phyloP scores from a whole-genome alignment of 2,888 invertebrate genomes.

The Drosophila sordidapex region DNA sequence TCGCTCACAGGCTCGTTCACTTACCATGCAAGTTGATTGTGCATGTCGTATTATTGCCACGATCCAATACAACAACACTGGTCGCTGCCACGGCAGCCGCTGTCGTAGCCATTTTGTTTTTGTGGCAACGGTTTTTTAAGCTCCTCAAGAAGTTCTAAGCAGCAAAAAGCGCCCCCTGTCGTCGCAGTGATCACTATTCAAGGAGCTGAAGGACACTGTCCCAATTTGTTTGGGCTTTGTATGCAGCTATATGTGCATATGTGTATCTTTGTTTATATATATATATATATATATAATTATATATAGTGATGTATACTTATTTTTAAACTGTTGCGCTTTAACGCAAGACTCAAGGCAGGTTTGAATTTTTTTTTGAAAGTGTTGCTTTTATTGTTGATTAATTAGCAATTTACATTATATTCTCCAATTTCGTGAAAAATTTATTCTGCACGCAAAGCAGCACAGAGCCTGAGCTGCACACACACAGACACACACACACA shows the following conservation, averaged over 20 bases:
- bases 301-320: slow-evolving; percentile 1
- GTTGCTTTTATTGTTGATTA: slow-evolving; percentile 11
- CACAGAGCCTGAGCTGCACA: slow-evolving; percentile 44
- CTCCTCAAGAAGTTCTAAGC: slow-evolving; percentile 3
- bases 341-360: slow-evolving; percentile 47
- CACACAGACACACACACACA: slow-evolving; percentile 34
- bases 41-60: slow-evolving; percentile 98
- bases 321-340: slow-evolving; percentile 42
- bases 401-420: slow-evolving; percentile 29
- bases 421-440: slow-evolving; percentile 56
- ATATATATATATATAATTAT: not conserved
- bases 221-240: slow-evolving; percentile 12
- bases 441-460: slow-evolving; percentile 68
- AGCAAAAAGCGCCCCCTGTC: slow-evolving; percentile 11
- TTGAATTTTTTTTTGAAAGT: slow-evolving; percentile 13
- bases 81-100: slow-evolving; percentile 93
- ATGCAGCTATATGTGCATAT: slow-evolving; percentile 9
- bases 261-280: not conserved
- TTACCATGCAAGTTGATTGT: slow-evolving; percentile 98
- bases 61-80: slow-evolving; percentile 95
- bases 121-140: slow-evolving; percentile 56
- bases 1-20: slow-evolving; percentile 78
- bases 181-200: slow-evolving; percentile 16
- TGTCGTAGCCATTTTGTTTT: slow-evolving; percentile 78
- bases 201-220: not conserved